These are phyloP conservation scores for Arrhamphus sclerolepis DNA, from an alignment of 2,797 vertebrate genomes.

Conservation along the genomic window DNA sequence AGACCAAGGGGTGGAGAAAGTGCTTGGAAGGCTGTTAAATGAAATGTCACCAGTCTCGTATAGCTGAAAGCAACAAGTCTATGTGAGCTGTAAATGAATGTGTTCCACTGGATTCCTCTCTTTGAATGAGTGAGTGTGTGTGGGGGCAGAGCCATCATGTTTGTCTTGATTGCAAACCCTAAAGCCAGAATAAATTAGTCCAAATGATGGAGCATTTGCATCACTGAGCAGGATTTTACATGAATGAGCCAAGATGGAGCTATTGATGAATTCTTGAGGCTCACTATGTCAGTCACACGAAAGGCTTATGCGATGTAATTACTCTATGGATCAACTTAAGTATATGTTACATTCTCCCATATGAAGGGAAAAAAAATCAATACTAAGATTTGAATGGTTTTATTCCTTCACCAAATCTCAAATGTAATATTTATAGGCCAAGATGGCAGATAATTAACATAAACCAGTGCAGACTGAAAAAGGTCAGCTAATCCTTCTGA, in stretches of 20 bases:
- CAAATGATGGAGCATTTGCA: conserved; percentile 75
- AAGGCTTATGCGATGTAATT: conserved; percentile 41
- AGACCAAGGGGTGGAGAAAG: conserved; percentile 20
- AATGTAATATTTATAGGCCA: conserved; percentile 26
- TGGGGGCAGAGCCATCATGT: conserved; percentile 31
- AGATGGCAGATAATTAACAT: conserved; percentile 33
- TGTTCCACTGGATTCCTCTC: conserved; percentile 39
- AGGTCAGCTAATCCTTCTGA: too few species aligned
- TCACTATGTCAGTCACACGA: conserved; percentile 35
- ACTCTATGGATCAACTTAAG: conserved; percentile 33
- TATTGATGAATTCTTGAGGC: conserved; percentile 55
- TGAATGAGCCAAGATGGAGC: conserved; percentile 57
- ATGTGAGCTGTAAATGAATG: conserved; percentile 62
- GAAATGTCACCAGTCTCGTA: conserved; percentile 58
- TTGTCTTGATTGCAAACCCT: conserved; percentile 66
- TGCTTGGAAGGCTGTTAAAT: conserved; percentile 50
- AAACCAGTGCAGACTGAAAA: not conserved
- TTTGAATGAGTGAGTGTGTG: not conserved
- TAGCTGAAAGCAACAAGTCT: conserved; percentile 71
- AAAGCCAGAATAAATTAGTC: conserved; percentile 74
- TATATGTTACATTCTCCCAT: conserved; percentile 43
- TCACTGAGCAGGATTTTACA: conserved; percentile 69
- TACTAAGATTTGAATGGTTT: conserved; percentile 9
- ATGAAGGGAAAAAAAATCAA: not conserved
- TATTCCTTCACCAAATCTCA: conserved; percentile 6